Evolutionary conservation across 2,113 vertebrate species (phyloP).

Genomic region (Miniopterus natalensis): DNA sequence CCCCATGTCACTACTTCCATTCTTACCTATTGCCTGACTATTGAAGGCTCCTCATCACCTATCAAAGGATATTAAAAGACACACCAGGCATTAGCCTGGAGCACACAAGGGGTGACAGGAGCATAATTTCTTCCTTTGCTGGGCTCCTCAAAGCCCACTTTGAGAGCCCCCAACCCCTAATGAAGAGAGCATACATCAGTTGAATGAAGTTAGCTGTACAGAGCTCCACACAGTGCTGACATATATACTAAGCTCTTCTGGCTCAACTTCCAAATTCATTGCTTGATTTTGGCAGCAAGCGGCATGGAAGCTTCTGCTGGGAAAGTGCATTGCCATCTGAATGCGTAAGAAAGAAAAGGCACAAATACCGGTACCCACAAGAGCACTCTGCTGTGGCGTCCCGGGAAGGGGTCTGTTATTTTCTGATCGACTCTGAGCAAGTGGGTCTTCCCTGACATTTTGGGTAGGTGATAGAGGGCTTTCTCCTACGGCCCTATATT

Average conservation of each 20-base stretch:
- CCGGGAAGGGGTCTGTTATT: not conserved
- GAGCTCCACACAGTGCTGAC: constrained; percentile 21
- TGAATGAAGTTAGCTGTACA: not conserved
- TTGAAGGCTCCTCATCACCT: not conserved
- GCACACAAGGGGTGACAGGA: not conserved
- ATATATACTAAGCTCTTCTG: constrained; percentile 43
- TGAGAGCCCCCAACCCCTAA: not conserved
- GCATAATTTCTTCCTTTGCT: not conserved
- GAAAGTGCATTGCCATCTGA: not conserved
- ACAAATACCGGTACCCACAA: rapidly evolving
- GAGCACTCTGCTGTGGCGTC: not conserved
- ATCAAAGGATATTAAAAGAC: not conserved
- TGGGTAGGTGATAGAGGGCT: not conserved
- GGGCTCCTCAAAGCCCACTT: not conserved
- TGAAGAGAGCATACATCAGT: not conserved
- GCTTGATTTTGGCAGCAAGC: constrained; percentile 34
- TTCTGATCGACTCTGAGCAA: not conserved
- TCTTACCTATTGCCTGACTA: not conserved
- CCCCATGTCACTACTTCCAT: not conserved
- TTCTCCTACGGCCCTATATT: not conserved
- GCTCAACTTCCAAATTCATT: not conserved
- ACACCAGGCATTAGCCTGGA: not conserved
- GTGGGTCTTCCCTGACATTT: not conserved
- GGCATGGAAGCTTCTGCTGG: not conserved
- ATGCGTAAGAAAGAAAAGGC: not conserved